These are phyloP conservation scores for Orgyia antiqua DNA, from an alignment of 2,888 invertebrate species.

Conservation along the genomic window DNA sequence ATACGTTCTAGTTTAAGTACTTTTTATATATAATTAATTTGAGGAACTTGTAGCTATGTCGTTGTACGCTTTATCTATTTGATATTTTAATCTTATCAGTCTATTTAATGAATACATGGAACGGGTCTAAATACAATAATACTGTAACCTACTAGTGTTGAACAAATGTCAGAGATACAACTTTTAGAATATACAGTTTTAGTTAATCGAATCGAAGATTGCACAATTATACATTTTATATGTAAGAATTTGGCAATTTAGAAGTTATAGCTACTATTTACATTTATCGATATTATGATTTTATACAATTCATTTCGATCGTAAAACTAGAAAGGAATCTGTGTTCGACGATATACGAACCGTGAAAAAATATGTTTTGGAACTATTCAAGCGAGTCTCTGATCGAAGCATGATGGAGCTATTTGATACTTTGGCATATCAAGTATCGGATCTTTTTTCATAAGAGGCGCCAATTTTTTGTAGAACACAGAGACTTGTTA, in stretches of 20 bases:
- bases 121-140: constrained; percentile 33
- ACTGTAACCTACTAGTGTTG: constrained; percentile 36
- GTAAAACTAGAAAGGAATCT: constrained; percentile 34
- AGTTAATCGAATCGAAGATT: constrained; percentile 13
- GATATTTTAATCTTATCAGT: constrained; percentile 47
- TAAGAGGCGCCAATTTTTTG: constrained; percentile 59
- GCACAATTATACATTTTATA: constrained; percentile 13
- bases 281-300: constrained; percentile 18
- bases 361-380: constrained; percentile 53
- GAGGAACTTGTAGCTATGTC: constrained; percentile 14
- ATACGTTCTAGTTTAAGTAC: constrained; percentile 24
- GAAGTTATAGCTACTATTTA: constrained; percentile 31
- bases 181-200: constrained; percentile 22
- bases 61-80: constrained; percentile 33
- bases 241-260: constrained; percentile 24
- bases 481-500: constrained; percentile 16
- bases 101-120: constrained; percentile 37
- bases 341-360: constrained; percentile 41
- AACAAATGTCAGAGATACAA: constrained; percentile 16
- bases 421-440: constrained; percentile 45
- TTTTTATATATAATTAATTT: constrained; percentile 23
- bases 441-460: constrained; percentile 42
- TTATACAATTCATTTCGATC: constrained; percentile 26
- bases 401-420: constrained; percentile 26
- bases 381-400: constrained; percentile 48